These are phyloP conservation scores for Chondrilla cf. caribensis DNA, from an alignment of 37 sponge, comb jelly and placozoan genomes.

Conservation along the genomic window DNA sequence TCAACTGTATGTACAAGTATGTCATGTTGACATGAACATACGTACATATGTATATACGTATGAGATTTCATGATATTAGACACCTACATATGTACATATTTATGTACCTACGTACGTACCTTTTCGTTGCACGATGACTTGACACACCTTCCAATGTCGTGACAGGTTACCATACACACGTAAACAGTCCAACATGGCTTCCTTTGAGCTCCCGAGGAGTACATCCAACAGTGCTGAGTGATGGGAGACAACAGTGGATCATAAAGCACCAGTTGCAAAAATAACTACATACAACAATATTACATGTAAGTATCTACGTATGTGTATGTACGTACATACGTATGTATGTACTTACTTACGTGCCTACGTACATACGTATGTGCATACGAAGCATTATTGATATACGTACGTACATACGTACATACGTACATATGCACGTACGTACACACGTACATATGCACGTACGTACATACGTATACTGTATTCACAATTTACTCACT, in stretches of 20 bases:
- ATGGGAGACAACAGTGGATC: no score
- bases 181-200: constrained; percentile 47
- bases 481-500: neutral
- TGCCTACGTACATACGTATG: neutral
- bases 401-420: neutral
- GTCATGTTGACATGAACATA: no score
- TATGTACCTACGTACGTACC: no score
- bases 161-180: constrained; percentile 82
- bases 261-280: no score
- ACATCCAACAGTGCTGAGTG: constrained; percentile 59
- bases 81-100: no score
- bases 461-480: no score
- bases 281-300: no score
- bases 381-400: neutral
- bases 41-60: neutral
- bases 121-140: constrained; percentile 36
- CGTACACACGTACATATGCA: no score
- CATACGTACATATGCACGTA: neutral
- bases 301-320: no score
- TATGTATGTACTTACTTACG: no score
- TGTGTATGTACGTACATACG: no score
- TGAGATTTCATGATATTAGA: neutral
- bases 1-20: no score
- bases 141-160: constrained; percentile 41
- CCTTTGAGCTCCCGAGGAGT: constrained; percentile 45